These are phyloP conservation scores for Elmis aenea DNA, from an alignment of 2,888 invertebrate species.

Conservation along the genomic window DNA sequence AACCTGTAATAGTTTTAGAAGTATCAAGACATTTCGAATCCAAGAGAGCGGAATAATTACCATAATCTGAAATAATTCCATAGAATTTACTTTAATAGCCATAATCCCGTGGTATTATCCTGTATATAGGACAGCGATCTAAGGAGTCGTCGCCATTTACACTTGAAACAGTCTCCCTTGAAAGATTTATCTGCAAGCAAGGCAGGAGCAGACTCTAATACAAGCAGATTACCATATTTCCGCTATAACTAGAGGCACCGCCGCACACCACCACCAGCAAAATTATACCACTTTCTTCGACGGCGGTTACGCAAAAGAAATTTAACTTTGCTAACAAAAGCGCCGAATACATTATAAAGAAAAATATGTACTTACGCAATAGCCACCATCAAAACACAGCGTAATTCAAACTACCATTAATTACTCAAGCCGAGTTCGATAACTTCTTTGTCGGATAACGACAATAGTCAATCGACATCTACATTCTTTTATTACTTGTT, in stretches of 20 bases:
- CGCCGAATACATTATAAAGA: too few species aligned
- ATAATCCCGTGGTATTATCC: constrained; percentile 23
- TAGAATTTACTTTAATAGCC: constrained; percentile 21
- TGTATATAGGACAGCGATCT: constrained; percentile 24
- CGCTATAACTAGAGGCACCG: constrained; percentile 32
- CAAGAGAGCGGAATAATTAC: constrained; percentile 13
- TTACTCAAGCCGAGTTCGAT: too few species aligned
- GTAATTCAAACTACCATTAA: too few species aligned
- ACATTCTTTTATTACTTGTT: too few species aligned
- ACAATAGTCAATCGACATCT: too few species aligned
- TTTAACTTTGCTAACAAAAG: too few species aligned
- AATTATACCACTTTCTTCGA: constrained; percentile 24
- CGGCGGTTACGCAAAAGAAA: constrained; percentile 9
- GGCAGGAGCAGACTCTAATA: constrained; percentile 30
- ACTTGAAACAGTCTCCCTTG: constrained; percentile 32
- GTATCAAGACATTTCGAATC: too few species aligned
- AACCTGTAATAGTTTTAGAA: too few species aligned
- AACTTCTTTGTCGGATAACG: too few species aligned
- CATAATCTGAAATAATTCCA: constrained; percentile 19
- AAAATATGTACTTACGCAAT: too few species aligned
- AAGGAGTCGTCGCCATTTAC: constrained; percentile 29
- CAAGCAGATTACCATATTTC: constrained; percentile 34
- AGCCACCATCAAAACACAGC: too few species aligned
- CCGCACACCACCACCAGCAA: constrained; percentile 22
- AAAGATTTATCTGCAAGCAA: constrained; percentile 33